Evolutionary conservation across 2,113 vertebrate genomes (phyloP).

Genomic region (Etia nguti): DNA sequence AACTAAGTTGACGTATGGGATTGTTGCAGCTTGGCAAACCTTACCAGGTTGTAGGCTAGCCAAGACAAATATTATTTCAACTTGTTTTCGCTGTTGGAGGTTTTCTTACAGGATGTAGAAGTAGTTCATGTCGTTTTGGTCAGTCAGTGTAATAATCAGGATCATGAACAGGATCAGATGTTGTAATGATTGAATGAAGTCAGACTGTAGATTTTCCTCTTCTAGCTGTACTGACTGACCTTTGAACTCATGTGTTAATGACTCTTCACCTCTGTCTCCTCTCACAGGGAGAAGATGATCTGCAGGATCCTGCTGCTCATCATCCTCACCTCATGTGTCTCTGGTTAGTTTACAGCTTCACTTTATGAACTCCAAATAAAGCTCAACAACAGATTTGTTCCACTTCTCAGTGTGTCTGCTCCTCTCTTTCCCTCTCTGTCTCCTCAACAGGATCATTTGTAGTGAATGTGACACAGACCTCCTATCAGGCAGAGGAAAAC

Average conservation of each 20-base stretch:
- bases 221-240: accelerated
- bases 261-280: not conserved
- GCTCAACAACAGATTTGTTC: no score
- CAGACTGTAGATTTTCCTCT: not conserved
- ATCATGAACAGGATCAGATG: not conserved
- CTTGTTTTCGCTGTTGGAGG: not conserved
- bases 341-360: no score
- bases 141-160: no score
- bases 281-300: not conserved
- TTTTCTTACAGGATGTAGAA: not conserved
- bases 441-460: not conserved
- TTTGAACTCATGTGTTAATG: not conserved
- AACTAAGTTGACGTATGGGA: not conserved
- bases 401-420: not conserved
- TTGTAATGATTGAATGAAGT: not conserved
- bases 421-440: not conserved
- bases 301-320: not conserved
- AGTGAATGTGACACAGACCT: not conserved
- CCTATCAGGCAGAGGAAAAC: not conserved
- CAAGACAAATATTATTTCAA: not conserved
- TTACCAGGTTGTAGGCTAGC: not conserved
- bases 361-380: no score
- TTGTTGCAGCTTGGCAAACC: not conserved
- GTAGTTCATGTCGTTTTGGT: no score
- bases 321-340: not conserved